Conservation (phyloP, 2,113 vertebrate genomes). For the Speoplatyrhinus poulsoni region DNA sequence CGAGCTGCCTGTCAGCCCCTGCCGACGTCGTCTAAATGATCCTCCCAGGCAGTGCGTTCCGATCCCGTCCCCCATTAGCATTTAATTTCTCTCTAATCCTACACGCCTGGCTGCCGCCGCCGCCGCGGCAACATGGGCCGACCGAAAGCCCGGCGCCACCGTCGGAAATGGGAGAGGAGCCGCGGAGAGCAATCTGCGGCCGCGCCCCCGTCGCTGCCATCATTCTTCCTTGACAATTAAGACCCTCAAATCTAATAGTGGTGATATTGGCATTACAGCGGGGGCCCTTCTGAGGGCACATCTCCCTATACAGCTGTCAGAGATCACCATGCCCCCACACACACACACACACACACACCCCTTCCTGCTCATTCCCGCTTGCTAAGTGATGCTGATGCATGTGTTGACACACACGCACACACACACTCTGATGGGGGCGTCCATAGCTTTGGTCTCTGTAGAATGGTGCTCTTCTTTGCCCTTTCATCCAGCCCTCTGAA, state of each 20-base stretch:
- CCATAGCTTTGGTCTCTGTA: conserved; percentile 60
- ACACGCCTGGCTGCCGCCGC: conserved; percentile 39
- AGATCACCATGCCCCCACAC: conserved; percentile 34
- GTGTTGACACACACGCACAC: conserved; percentile 3
- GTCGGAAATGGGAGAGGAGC: conserved; percentile 10
- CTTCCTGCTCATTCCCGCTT: conserved; percentile 13
- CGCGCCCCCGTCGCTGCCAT: conserved; percentile 55
- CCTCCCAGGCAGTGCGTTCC: conserved; percentile 71
- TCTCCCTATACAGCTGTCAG: conserved; percentile 72
- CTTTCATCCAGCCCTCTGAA: conserved; percentile 71
- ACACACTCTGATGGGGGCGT: neutral
- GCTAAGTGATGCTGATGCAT: conserved; percentile 52
- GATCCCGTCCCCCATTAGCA: conserved; percentile 81
- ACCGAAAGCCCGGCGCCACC: conserved; percentile 13
- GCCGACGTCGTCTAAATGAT: conserved; percentile 65
- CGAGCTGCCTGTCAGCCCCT: conserved; percentile 64
- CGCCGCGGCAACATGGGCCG: conserved; percentile 64
- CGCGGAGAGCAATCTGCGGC: conserved; percentile 66
- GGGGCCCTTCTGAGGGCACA: conserved; percentile 62
- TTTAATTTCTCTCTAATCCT: conserved; percentile 82
- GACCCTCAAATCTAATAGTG: conserved; percentile 79
- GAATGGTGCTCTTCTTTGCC: conserved; percentile 66
- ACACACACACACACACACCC: neutral
- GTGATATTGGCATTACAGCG: conserved; percentile 78
- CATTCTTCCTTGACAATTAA: conserved; percentile 83